Percentiles rank a stretch among this genome's conserved stretches.
These are phyloP conservation scores for Berghia stephanieae DNA, from an alignment of 1,140 invertebrate species.

Conservation along the genomic window DNA sequence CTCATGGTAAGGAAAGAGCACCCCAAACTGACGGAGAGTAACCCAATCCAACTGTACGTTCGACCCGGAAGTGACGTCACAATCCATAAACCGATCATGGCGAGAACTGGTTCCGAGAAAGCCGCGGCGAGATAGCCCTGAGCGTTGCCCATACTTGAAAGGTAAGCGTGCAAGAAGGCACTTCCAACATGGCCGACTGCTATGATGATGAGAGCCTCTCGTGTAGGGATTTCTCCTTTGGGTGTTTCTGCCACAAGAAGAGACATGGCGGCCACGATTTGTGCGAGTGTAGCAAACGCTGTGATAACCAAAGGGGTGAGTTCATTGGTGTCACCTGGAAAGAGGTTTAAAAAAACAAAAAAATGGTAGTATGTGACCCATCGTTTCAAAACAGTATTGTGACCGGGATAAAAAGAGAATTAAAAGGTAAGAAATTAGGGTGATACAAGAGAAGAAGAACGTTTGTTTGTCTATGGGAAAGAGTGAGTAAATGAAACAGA, in stretches of 20 bases:
- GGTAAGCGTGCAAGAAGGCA: slow-evolving; percentile 23
- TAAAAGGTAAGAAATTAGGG: no score
- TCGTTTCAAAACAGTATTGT: no score
- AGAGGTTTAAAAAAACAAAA: no score
- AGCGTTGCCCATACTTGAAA: not conserved
- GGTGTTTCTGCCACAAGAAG: no score
- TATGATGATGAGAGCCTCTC: slow-evolving; percentile 20
- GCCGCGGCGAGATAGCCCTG: not conserved
- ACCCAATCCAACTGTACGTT: not conserved
- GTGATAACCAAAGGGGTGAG: slow-evolving; percentile 1
- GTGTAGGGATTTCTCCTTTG: no score
- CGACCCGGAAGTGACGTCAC: slow-evolving; percentile 15
- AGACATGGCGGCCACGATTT: no score
- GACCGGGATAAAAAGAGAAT: not conserved
- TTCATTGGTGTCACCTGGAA: no score
- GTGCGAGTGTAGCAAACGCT: not conserved
- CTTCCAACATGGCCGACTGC: not conserved
- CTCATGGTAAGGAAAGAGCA: slow-evolving; percentile 19
- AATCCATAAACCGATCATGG: slow-evolving; percentile 7
- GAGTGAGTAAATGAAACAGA: no score
- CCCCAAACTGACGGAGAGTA: not conserved
- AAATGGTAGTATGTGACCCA: no score
- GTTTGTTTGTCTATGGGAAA: no score
- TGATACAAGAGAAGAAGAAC: no score
- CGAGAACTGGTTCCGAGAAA: slow-evolving; percentile 5